Percentiles rank a stretch among this genome's conserved stretches.
These are phyloP conservation scores for Sula dactylatra DNA, from an alignment of 2,113 vertebrate genomes.

Conservation along the genomic window DNA sequence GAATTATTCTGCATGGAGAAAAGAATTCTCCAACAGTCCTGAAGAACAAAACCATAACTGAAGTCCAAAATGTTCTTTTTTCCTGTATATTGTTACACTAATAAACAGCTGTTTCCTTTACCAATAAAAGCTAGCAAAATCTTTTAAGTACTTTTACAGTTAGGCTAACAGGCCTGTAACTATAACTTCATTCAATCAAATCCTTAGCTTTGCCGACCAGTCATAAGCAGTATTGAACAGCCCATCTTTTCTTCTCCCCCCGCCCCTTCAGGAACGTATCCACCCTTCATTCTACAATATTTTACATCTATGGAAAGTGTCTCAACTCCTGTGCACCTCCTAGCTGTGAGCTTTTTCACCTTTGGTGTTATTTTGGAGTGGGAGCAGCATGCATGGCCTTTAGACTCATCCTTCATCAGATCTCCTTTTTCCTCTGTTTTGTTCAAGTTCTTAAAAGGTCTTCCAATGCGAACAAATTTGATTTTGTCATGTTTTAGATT, in stretches of 20 bases:
- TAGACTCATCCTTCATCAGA: background rate
- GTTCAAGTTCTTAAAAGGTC: background rate
- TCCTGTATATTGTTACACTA: background rate
- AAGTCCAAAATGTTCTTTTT: background rate
- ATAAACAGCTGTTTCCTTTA: background rate
- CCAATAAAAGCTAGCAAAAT: background rate
- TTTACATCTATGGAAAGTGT: background rate
- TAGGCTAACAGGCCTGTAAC: background rate
- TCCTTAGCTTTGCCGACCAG: background rate
- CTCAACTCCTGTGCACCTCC: background rate
- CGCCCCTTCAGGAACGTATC: rapidly evolving
- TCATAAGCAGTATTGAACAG: background rate
- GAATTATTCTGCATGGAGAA: background rate
- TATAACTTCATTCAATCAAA: background rate
- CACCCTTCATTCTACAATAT: background rate
- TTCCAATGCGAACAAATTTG: background rate
- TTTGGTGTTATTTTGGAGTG: background rate
- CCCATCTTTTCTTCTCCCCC: background rate
- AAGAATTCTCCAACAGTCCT: background rate
- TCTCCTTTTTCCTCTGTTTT: rapidly evolving
- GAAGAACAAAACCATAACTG: background rate
- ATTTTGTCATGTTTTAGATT: background rate
- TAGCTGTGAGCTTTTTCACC: background rate
- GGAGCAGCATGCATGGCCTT: rapidly evolving
- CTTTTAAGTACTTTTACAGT: background rate